A percentile compares a stretch with the other conserved stretches of the same genome.
Evolutionary conservation across 2,797 vertebrate genomes (phyloP).

Genomic region (Myotis planiceps): DNA sequence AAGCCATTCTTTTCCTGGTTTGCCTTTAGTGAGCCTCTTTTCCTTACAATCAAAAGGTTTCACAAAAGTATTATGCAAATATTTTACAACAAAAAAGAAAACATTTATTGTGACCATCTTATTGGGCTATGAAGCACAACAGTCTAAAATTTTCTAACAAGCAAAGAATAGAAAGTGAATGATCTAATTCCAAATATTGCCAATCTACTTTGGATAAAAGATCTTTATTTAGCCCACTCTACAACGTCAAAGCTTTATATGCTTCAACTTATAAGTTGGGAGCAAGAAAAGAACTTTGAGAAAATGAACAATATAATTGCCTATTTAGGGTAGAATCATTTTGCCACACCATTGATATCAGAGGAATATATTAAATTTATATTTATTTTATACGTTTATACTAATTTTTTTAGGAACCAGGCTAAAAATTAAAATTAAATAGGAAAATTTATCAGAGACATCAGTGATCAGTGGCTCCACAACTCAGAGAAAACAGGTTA

Average conservation of each 20-base stretch:
- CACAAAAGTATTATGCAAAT: constrained; percentile 2
- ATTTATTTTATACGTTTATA: neutral
- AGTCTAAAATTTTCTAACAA: neutral
- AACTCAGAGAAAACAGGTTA: neutral
- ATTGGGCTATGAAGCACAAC: neutral
- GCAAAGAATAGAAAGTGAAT: constrained; percentile 12
- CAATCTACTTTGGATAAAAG: neutral
- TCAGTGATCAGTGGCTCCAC: neutral
- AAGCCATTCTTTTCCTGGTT: neutral
- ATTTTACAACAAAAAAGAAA: constrained; percentile 2
- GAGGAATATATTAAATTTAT: neutral
- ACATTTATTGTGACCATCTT: neutral
- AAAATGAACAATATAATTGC: neutral
- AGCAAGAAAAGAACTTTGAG: neutral
- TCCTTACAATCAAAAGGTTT: constrained; percentile 2
- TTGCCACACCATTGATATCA: neutral
- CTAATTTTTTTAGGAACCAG: neutral
- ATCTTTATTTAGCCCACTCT: neutral
- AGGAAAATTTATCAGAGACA: neutral
- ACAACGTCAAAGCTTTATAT: neutral
- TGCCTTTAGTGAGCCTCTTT: neutral
- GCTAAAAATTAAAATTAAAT: neutral
- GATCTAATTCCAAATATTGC: neutral
- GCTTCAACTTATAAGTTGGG: neutral
- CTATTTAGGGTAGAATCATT: neutral